phyloP scores from a whole-genome alignment of 2,797 vertebrate genomes.

The Phylloscopus collybita region DNA sequence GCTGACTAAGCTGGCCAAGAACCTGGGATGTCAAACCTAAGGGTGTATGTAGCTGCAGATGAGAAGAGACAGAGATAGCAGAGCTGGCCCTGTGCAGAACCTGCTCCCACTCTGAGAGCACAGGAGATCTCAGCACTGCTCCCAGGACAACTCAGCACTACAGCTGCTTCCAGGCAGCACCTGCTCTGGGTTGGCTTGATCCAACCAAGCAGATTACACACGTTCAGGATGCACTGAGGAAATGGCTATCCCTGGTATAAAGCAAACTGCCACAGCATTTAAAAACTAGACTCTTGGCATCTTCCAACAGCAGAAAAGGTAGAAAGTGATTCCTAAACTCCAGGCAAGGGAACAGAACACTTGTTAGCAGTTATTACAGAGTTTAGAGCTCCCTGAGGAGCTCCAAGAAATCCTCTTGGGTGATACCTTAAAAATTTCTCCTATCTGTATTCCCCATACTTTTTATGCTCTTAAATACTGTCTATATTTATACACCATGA shows the following conservation, averaged over 20 bases:
- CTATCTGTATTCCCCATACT: neutral
- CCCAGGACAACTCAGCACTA: neutral
- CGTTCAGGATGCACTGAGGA: neutral
- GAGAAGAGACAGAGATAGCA: neutral
- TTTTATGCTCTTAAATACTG: neutral
- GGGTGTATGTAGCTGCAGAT: neutral
- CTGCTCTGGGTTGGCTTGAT: fast-evolving
- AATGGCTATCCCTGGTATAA: neutral
- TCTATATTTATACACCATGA: neutral
- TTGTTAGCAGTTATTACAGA: neutral
- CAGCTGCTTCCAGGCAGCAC: neutral
- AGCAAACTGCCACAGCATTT: neutral
- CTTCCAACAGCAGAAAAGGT: neutral
- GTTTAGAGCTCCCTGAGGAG: neutral
- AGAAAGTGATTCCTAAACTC: neutral
- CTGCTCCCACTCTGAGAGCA: neutral
- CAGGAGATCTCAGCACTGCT: neutral
- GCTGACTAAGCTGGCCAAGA: neutral
- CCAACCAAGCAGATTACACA: neutral
- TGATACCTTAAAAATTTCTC: neutral
- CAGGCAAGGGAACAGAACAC: neutral
- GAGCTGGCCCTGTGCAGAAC: neutral
- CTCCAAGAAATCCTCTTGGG: neutral
- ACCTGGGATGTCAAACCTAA: fast-evolving
- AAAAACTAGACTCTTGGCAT: neutral